These are phyloP conservation scores for Mola mola DNA, from an alignment of 2,113 vertebrate genomes.

Conservation along the genomic window DNA sequence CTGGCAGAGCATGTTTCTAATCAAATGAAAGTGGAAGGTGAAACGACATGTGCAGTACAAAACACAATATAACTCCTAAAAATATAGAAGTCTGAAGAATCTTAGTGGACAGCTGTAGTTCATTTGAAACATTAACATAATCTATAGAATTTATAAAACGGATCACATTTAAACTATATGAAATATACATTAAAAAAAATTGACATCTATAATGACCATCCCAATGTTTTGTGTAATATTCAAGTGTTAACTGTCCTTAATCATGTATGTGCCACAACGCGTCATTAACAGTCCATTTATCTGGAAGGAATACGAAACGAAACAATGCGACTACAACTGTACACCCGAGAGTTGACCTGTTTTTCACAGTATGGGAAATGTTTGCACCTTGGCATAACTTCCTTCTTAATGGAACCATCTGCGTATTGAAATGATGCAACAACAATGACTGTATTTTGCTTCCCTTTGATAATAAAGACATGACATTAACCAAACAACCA, in stretches of 20 bases:
- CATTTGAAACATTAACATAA: too few relatives aligned
- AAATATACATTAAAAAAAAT: too few relatives aligned
- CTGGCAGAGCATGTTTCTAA: conserved; percentile 48
- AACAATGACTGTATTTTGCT: neutral
- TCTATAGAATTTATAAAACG: too few relatives aligned
- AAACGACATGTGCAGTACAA: conserved; percentile 29
- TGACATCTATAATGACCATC: too few relatives aligned
- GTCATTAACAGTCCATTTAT: too few relatives aligned
- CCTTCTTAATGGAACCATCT: conserved; percentile 34
- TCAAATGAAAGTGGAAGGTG: conserved; percentile 46
- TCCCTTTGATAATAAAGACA: conserved; percentile 9
- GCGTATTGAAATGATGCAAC: conserved; percentile 10
- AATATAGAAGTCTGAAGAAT: too few relatives aligned
- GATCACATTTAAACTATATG: too few relatives aligned
- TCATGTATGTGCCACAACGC: too few relatives aligned
- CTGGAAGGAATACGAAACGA: too few relatives aligned
- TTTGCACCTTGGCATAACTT: conserved; percentile 23
- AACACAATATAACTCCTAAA: conserved; percentile 22
- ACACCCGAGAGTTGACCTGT: conserved; percentile 21
- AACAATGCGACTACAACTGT: conserved; percentile 7
- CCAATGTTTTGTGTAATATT: too few relatives aligned
- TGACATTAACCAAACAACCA: conserved; percentile 24
- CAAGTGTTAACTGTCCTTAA: too few relatives aligned
- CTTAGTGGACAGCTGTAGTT: too few relatives aligned
- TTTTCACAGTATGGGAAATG: conserved; percentile 11